Base-by-base conservation (phyloP, 37 sponge, comb jelly and placozoan genomes). In the Mnemiopsis leidyi region DNA sequence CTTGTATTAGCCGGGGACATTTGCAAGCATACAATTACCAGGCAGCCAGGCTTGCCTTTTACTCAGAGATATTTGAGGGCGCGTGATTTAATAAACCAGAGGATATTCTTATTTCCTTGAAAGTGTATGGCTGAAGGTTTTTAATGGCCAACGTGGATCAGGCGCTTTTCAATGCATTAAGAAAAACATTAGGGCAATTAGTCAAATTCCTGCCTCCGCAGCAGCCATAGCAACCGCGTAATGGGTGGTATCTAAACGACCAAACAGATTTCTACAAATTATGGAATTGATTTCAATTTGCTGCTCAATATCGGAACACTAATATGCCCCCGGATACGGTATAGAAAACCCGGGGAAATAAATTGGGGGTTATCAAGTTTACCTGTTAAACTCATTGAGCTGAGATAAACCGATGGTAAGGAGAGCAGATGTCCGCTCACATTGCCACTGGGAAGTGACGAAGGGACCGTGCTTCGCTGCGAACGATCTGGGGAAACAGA, bases 331-430 rank as follows among this genome's bases (percentile, higher is more conserved):
- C n/a, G n/a, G n/a, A n/a, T n/a, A n/a, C n/a, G n/a, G n/a, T n/a
- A n/a, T n/a, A n/a, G n/a, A n/a, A n/a, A n/a, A n/a, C n/a, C n/a
- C n/a, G n/a, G n/a, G n/a, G n/a, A n/a, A n/a, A n/a, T n/a, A n/a
- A n/a, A n/a, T n/a, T n/a, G n/a, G n/a, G n/a, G n/a, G n/a, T n/a
- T n/a, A n/a, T n/a, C n/a, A n/a, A n/a, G n/a, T n/a, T n/a, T 28
- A 85, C 90, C 90, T 85, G 90, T 85, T 85, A 23, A 85, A 40
- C 61, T 85, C 90, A 61, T 37, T 85, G 48, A 85, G 90, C n/a
- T 85, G 90, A 0, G 90, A 85, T 29, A 85, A 61, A 39, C 90
- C 90, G 48, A 85, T 61, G 0, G 90, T 40, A 40, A 85, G 90
- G 61, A 85, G 90, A 32, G 90, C 38, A 2, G 90, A 37, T 23